Evolutionary conservation across 2,797 vertebrate genomes (phyloP).

Genomic region (Pyrrhura leucotis): DNA sequence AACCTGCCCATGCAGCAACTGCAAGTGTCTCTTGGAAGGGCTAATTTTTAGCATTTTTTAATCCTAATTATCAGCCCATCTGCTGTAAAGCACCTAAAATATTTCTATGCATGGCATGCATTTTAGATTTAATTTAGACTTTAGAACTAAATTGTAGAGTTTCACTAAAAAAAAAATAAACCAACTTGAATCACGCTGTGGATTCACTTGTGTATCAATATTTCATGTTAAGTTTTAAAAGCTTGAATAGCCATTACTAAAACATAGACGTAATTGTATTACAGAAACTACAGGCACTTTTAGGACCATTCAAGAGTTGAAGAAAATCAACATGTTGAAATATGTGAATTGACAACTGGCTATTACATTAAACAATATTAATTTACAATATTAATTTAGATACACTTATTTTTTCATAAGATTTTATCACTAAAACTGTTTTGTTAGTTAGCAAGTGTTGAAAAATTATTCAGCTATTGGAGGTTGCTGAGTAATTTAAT

Average conservation of each 20-base stretch:
- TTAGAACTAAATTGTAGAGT: background rate
- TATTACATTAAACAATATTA: constrained; percentile 46
- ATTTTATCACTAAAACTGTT: constrained; percentile 46
- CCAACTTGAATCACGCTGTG: background rate
- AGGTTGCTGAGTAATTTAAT: constrained; percentile 68
- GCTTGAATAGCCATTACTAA: background rate
- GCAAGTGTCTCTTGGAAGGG: background rate
- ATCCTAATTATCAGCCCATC: background rate
- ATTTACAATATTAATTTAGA: constrained; percentile 64
- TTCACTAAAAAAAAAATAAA: background rate
- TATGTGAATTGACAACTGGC: constrained; percentile 43
- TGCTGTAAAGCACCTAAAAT: background rate
- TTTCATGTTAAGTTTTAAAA: background rate
- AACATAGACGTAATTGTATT: background rate
- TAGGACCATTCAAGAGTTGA: background rate
- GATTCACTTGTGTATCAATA: accelerated
- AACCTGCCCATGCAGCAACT: background rate
- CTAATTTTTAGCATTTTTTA: background rate
- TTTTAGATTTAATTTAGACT: background rate
- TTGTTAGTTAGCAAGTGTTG: constrained; percentile 31
- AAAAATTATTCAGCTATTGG: constrained; percentile 59
- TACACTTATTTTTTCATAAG: constrained; percentile 66
- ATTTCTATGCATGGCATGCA: background rate
- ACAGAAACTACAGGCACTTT: background rate
- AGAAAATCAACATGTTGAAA: constrained; percentile 17